Conservation (phyloP, 2,797 vertebrate species). For the Eptatretus atami region DNA sequence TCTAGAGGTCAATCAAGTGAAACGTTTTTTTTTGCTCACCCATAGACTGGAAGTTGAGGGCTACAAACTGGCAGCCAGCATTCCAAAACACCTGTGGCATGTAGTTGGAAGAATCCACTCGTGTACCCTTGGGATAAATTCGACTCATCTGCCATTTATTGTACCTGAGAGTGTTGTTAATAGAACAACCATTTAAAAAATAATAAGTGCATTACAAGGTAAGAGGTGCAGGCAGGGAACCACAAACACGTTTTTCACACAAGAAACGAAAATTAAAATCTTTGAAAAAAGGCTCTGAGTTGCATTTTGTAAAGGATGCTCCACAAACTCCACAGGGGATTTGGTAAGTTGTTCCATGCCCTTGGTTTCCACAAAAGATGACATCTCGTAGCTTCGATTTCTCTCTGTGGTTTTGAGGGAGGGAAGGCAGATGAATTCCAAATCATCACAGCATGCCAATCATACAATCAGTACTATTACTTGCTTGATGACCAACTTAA, state of each 20-base stretch:
- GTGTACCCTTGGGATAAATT: slow-evolving; percentile 86
- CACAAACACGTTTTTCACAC: too few relatives aligned
- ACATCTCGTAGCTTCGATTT: slow-evolving; percentile 53
- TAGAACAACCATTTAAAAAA: too few relatives aligned
- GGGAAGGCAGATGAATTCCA: too few relatives aligned
- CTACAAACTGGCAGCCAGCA: slow-evolving; percentile 80
- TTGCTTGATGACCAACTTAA: too few relatives aligned
- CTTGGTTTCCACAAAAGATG: slow-evolving; percentile 61
- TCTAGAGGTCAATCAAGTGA: not conserved
- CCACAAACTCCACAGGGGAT: slow-evolving; percentile 43
- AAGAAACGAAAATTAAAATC: too few relatives aligned
- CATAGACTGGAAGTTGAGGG: slow-evolving; percentile 86
- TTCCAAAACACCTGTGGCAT: slow-evolving; percentile 99
- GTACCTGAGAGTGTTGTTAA: slow-evolving; percentile 24
- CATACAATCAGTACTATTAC: too few relatives aligned
- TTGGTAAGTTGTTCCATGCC: slow-evolving; percentile 45
- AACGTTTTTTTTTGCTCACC: slow-evolving; percentile 19
- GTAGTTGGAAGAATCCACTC: slow-evolving; percentile 93
- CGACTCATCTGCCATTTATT: slow-evolving; percentile 90
- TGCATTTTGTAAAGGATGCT: slow-evolving; percentile 33
- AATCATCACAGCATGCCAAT: too few relatives aligned
- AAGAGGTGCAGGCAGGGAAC: too few relatives aligned
- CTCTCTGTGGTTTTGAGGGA: slow-evolving; percentile 18
- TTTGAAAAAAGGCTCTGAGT: not conserved
- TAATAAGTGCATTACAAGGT: too few relatives aligned